Base-by-base conservation (phyloP, 2,888 invertebrate species). In the Trichogramma dendrolimi region DNA sequence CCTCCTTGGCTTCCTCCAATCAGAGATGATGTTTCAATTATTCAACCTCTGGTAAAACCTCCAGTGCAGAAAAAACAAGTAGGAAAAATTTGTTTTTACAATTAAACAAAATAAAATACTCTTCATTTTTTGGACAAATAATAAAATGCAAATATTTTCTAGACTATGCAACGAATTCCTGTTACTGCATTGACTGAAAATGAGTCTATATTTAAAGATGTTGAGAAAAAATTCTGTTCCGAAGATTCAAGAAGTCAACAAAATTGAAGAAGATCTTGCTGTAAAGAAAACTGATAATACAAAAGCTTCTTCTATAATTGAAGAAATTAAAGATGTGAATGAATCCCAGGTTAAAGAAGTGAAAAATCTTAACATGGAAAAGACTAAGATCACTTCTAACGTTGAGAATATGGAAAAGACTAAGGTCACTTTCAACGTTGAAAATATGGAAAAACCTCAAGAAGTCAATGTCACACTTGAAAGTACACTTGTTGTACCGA, bases 21-120 rank as follows among this genome's bases (percentile, higher is more conserved):
- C 75, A 77, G 72, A 47, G 71, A 76, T 59, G 71, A 77, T 62
- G 75, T 80, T 53, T 75, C 73, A 61, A 67, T 79, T 51, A 75
- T 84, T 40, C 69, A 80, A 68, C 80, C 85, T 4, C 81, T 86
- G 42, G 79, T 81, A 67, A 88, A 87, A 78, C 83, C 85, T 5
- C 85, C 87, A 1, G 87, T 87, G 79, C 78, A 86, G 69, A 79
- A 85, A 66, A 87, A 87, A 7, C 86, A 86, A 81, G 86, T 86
- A 75, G 67, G 62, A 50, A 62, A 54, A 55, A 44, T 48, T 42
- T 65, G 57, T 62, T 43, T 44, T 40, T 14, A 40, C 27, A 50
- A 61, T 40, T 52, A 60, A 27, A 1, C 6, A 58, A 48, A 46
- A 55, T 55, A 27, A 27, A 27, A 27, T 27, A 27, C 27, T 27